Evolutionary conservation across 2,113 vertebrate species (phyloP).

Genomic region (Phyllostomus discolor): DNA sequence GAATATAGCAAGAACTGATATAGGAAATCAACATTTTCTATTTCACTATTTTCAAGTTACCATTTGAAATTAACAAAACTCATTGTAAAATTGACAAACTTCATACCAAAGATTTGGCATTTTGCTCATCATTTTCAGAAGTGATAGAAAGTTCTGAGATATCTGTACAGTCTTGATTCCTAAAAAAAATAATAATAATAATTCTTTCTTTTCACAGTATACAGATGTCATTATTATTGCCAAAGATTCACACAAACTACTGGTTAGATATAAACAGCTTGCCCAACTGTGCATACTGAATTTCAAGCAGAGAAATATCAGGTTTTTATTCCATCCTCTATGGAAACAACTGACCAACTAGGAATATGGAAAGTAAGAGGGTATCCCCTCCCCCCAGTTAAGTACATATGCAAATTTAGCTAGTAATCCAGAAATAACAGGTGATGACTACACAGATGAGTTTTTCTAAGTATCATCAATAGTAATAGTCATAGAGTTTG

Average conservation of each 20-base stretch:
- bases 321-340: neutral
- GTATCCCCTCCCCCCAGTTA: neutral
- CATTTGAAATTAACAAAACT: neutral
- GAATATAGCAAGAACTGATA: neutral
- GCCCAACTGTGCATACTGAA: neutral
- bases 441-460: neutral
- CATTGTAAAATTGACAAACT: slow-evolving; percentile 33
- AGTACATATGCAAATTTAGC: neutral
- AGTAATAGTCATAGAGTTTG: neutral
- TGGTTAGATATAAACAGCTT: neutral
- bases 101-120: slow-evolving; percentile 87
- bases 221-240: neutral
- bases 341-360: neutral
- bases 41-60: neutral
- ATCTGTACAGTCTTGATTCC: slow-evolving; percentile 89
- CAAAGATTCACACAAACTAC: slow-evolving; percentile 14
- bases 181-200: slow-evolving; percentile 73
- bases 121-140: slow-evolving; percentile 88
- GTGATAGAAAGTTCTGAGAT: slow-evolving; percentile 91
- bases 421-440: neutral
- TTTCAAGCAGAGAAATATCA: neutral
- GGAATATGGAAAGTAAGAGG: neutral
- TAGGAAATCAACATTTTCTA: neutral
- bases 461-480: neutral
- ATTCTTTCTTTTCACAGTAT: slow-evolving; percentile 13